Conservation (phyloP, 1,140 invertebrate genomes). For the Eumeta japonica region DNA sequence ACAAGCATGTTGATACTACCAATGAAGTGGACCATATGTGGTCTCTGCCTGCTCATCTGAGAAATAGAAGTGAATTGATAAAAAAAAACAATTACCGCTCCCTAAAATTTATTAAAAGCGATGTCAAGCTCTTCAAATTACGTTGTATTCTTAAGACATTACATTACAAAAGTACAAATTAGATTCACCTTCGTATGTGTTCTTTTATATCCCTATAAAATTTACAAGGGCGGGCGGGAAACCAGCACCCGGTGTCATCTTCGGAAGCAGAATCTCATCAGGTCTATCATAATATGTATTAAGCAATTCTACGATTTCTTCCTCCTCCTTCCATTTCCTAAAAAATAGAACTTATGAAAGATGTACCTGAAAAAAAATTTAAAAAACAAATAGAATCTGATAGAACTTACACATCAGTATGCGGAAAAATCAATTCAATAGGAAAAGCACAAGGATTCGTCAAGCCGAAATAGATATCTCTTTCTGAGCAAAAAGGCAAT, state of each 20-base stretch:
- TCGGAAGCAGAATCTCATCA: slow-evolving; percentile 39
- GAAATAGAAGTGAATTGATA: no score
- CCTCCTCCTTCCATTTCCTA: slow-evolving; percentile 45
- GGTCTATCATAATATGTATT: slow-evolving; percentile 44
- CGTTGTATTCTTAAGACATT: no score
- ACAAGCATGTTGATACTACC: no score
- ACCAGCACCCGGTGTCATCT: slow-evolving; percentile 28
- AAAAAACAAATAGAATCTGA: slow-evolving; percentile 7
- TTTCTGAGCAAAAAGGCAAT: slow-evolving; percentile 38
- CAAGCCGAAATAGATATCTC: slow-evolving; percentile 39
- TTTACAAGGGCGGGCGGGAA: slow-evolving; percentile 31
- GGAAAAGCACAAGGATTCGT: slow-evolving; percentile 48
- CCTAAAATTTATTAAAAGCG: no score
- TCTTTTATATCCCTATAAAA: no score
- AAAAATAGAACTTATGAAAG: no score
- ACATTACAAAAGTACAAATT: no score
- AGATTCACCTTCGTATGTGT: no score
- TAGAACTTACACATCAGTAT: slow-evolving; percentile 36
- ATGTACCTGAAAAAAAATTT: background rate
- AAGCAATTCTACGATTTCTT: slow-evolving; percentile 36
- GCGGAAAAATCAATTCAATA: slow-evolving; percentile 43
- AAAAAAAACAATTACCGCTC: no score
- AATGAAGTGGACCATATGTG: no score
- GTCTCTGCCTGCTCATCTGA: no score
- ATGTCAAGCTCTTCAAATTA: no score